Base-by-base conservation (phyloP, 2,888 invertebrate genomes). In the Caenorhabditis angaria region DNA sequence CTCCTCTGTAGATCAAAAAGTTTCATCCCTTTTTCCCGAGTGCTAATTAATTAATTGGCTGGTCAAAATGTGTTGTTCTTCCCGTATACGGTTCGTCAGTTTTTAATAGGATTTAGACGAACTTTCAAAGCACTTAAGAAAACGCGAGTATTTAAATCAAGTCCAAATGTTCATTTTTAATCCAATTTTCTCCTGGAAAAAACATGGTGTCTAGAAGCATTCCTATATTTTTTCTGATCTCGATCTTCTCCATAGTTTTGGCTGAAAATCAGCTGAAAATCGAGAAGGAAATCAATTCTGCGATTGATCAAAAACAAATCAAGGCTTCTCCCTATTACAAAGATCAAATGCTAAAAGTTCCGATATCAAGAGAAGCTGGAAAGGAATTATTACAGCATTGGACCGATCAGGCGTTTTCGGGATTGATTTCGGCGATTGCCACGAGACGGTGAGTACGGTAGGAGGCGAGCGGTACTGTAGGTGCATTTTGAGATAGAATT, bases 331-430 rank as follows among this genome's bases (percentile, higher is more conserved):
- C 69, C 3, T 58, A 74, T 53, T 74, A 74, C 32, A 63, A 67
- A 18, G 67, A 69, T 41, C 69, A 69, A 25, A 64, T 67, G 0
- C 62, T 65, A 48, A 65, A 73, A 60, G 58, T 73, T 50, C 62
- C 67, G 18, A 73, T 73, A 59, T 53, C 59, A 1, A 61, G 62
- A n/a, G 67, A 67, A 14, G 65, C 63, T 24, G 76, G 76, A n/a
- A 65, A 68, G 29, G 76, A 71, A 47, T 63, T 76, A 12, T 18
- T 72, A 22, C 56, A 69, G 56, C 76, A 76, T 58, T 76, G 76
- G 76, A 63, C 63, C 3, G 61, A 65, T n/a, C 76, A 76, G 48
- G 76, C 66, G 54, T 73, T 76, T 53, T 70, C 72, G 0, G 76
- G 72, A 59, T 48, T 76, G n/a, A 62, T 76, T 0, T 69, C 76